Evolutionary conservation across 2,888 invertebrate genomes (phyloP), one percentile per base, ranked within the genome.

Genomic region (Baronia brevicornis): DNA sequence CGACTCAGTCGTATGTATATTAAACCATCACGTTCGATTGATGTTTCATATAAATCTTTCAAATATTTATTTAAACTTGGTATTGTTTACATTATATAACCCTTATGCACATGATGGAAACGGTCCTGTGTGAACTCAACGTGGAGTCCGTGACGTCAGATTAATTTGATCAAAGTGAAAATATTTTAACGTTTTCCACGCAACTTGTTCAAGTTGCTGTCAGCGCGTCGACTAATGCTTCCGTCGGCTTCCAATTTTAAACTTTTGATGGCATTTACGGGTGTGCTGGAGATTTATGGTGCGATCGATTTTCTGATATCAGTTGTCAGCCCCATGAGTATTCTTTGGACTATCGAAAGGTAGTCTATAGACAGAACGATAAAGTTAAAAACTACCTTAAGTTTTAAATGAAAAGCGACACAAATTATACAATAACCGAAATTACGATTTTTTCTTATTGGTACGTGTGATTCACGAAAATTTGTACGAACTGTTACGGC

Each of bases 111-210:
- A 21, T 19, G 19, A 19, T 15, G n/a, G 1, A n/a, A 28, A 15
- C 13, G 5, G 24, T 26, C 31, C 24, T 31, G 30, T 17, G 12
- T 22, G 36, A 39, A 39, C 52, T 60, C 60, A 69, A 68, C 60
- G 62, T 56, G 52, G 52, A 52, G 44, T 48, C 55, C 38, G 57
- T 67, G 73, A 71, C 72, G 70, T 72, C 62, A 63, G 49, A 70
- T 72, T 72, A 71, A 74, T 78, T 71, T 62, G 74, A 79, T 80
- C 78, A 77, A 80, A 79, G 79, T 66, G 62, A 61, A 72, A 78
- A 73, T 60, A 61, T 57, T 50, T 51, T 49, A 55, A 56, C 64
- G 60, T 69, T 77, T 77, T 77, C 74, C 69, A 63, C 65, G 67
- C 63, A 63, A 67, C 66, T 72, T 70, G 72, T 68, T 60, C 70